Conservation (phyloP, 2,797 vertebrate genomes). For the Sylvia borin region DNA sequence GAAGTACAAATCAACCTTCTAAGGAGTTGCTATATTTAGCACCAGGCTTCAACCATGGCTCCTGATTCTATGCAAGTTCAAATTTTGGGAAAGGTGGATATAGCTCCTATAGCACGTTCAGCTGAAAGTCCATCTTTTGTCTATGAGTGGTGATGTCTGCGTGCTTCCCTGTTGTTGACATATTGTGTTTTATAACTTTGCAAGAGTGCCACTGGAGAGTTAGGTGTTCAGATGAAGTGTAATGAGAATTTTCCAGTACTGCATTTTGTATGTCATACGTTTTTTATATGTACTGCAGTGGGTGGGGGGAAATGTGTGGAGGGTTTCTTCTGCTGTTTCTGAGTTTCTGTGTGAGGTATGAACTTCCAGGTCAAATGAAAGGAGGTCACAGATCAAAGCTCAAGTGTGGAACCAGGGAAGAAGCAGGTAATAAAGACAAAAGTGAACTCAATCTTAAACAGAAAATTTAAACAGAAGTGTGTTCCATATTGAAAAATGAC, state of each 20-base stretch:
- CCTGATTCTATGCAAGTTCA: neutral
- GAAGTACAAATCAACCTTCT: constrained; percentile 2
- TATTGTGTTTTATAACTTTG: neutral
- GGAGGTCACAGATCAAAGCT: neutral
- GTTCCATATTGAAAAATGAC: neutral
- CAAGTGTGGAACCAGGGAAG: neutral
- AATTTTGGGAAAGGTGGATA: neutral
- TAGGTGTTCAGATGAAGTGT: neutral
- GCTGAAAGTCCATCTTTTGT: neutral
- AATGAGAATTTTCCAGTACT: neutral
- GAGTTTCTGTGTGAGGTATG: neutral
- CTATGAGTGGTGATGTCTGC: neutral
- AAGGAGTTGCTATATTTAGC: constrained; percentile 28
- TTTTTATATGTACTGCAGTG: neutral
- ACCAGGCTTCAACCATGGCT: neutral
- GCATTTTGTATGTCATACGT: neutral
- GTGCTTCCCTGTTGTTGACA: neutral
- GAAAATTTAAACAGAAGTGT: neutral
- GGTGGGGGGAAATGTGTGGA: neutral
- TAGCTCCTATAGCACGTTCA: neutral
- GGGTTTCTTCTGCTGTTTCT: neutral
- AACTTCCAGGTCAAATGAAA: neutral
- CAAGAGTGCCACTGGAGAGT: neutral
- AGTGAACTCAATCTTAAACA: neutral
- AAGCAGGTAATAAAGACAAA: neutral